Conservation (phyloP, 2,888 invertebrate species). For the Acronicta leporina region DNA sequence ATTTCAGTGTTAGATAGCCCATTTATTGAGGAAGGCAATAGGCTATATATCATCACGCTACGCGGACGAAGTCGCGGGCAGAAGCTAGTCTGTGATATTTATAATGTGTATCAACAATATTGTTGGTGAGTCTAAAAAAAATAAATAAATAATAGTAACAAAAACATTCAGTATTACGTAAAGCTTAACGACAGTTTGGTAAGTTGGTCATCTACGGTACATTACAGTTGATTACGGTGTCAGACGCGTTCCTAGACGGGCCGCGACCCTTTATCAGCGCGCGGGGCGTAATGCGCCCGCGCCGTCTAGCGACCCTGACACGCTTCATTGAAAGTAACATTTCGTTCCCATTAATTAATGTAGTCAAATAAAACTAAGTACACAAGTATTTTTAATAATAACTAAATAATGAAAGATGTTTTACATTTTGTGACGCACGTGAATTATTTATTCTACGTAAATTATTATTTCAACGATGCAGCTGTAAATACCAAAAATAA, state of each 20-base stretch:
- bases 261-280: constrained; percentile 71
- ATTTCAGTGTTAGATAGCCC: too few species aligned
- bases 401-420: background rate
- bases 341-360: constrained; percentile 30
- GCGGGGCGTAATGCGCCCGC: constrained; percentile 50
- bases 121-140: too few species aligned
- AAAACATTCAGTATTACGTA: constrained; percentile 27
- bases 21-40: too few species aligned
- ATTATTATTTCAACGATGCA: constrained; percentile 23
- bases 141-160: too few species aligned
- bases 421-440: constrained; percentile 28
- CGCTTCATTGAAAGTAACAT: constrained; percentile 46
- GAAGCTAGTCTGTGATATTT: too few species aligned
- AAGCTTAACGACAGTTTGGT: constrained; percentile 22
- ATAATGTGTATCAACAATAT: too few species aligned
- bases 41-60: too few species aligned
- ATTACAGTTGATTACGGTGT: constrained; percentile 41
- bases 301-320: constrained; percentile 70
- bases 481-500: constrained; percentile 17
- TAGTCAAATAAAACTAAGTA: constrained; percentile 8
- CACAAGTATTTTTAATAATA: background rate
- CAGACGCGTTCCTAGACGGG: constrained; percentile 71
- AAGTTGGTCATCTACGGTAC: constrained; percentile 44
- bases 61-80: too few species aligned
- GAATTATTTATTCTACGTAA: constrained; percentile 20